Evolutionary conservation across 2,797 vertebrate genomes (phyloP).

Genomic region (Halcyon smyrnensis): DNA sequence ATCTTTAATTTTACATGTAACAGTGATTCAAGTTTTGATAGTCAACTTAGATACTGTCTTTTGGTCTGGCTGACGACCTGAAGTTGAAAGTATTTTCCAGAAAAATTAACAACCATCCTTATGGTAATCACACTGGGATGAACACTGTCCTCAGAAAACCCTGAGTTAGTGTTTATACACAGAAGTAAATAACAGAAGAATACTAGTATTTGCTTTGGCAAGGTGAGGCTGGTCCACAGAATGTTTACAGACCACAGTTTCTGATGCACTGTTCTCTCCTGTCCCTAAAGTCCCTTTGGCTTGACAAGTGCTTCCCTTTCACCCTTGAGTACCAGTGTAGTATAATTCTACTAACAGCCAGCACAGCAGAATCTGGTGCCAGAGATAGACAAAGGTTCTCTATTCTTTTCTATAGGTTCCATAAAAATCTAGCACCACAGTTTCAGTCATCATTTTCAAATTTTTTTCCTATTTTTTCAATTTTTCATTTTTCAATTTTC

Average conservation of each 20-base stretch:
- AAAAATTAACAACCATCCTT: not conserved
- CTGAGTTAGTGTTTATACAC: not conserved
- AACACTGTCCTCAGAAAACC: not conserved
- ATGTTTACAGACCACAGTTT: not conserved
- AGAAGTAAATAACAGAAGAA: not conserved
- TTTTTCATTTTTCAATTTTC: not conserved
- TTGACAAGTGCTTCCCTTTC: not conserved
- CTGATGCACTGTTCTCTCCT: not conserved
- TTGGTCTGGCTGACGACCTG: not conserved
- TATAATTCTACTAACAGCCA: not conserved
- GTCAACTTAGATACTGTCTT: not conserved
- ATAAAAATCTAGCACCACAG: not conserved
- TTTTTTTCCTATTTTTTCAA: not conserved
- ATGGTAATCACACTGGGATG: not conserved
- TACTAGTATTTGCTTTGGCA: not conserved
- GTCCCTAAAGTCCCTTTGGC: not conserved
- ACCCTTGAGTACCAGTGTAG: fast-evolving
- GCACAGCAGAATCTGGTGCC: not conserved
- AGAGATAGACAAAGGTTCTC: not conserved
- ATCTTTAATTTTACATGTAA: not conserved
- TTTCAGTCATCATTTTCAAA: not conserved
- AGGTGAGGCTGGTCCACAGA: not conserved
- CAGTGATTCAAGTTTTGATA: not conserved
- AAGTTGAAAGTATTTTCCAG: not conserved
- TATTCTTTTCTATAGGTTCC: not conserved